These are phyloP conservation scores for Ips typographus DNA, from an alignment of 1,140 invertebrate genomes.

Conservation along the genomic window DNA sequence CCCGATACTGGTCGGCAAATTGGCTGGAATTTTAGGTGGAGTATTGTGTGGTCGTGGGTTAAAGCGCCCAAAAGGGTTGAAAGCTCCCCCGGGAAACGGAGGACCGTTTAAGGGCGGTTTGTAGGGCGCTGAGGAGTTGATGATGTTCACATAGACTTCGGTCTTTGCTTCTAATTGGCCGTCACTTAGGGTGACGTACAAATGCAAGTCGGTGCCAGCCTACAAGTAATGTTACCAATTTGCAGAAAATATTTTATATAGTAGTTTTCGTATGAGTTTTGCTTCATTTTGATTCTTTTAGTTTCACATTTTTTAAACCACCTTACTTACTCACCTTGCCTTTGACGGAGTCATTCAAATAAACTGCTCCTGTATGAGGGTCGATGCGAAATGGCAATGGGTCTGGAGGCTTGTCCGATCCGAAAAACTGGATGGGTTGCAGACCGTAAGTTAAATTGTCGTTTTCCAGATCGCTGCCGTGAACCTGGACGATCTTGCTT, in stretches of 20 bases:
- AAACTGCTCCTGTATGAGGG: slow-evolving; percentile 66
- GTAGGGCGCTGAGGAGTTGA: slow-evolving; percentile 49
- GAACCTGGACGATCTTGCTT: slow-evolving; percentile 58
- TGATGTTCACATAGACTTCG: slow-evolving; percentile 69
- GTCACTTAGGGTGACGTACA: slow-evolving; percentile 72
- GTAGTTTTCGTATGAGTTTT: background rate
- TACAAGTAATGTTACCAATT: slow-evolving; percentile 45
- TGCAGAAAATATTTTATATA: background rate
- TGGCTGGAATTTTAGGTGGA: slow-evolving; percentile 14
- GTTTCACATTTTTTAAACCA: background rate
- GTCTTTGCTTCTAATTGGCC: slow-evolving; percentile 67
- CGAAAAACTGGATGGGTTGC: slow-evolving; percentile 53
- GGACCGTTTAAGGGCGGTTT: slow-evolving; percentile 37
- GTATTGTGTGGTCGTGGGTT: slow-evolving; percentile 28
- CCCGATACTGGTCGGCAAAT: slow-evolving; percentile 19
- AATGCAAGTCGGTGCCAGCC: slow-evolving; percentile 67
- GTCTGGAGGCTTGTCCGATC: slow-evolving; percentile 43
- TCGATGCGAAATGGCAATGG: slow-evolving; percentile 69
- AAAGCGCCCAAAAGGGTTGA: slow-evolving; percentile 25
- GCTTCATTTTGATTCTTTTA: slow-evolving; percentile 9
- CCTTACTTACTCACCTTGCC: slow-evolving; percentile 60
- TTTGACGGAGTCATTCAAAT: slow-evolving; percentile 67
- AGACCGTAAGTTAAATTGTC: slow-evolving; percentile 64
- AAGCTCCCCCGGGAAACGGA: slow-evolving; percentile 17
- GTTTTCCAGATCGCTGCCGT: slow-evolving; percentile 58